Percentiles rank a stretch among this genome's conserved stretches.
phyloP scores from a whole-genome alignment of 2,113 vertebrate genomes.

The Poeciliopsis prolifica region DNA sequence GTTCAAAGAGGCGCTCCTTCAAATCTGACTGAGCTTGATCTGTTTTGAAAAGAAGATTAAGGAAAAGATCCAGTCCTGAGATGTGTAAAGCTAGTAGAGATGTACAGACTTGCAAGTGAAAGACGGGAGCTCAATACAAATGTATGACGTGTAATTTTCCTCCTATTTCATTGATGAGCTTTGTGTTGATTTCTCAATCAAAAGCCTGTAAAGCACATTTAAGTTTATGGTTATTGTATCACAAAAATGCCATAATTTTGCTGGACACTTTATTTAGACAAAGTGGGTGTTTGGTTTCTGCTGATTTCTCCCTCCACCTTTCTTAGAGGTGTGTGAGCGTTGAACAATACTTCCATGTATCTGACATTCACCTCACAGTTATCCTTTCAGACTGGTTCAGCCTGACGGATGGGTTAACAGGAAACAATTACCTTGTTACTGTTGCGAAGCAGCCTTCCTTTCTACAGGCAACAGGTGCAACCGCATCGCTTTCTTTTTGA shows the following conservation, averaged over 20 bases:
- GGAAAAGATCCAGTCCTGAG: too few relatives aligned
- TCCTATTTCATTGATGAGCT: too few relatives aligned
- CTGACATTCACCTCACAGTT: conserved; percentile 8
- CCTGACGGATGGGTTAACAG: conserved; percentile 67
- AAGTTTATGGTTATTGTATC: neutral
- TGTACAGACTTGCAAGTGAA: too few relatives aligned
- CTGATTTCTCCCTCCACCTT: neutral
- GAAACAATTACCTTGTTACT: neutral
- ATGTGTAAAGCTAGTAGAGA: too few relatives aligned
- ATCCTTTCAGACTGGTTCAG: conserved; percentile 56
- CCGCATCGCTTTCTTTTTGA: neutral
- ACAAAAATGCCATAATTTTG: neutral
- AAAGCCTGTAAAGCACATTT: neutral
- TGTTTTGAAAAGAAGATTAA: too few relatives aligned
- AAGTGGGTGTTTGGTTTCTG: neutral
- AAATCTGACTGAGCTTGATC: too few relatives aligned
- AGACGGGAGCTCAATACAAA: too few relatives aligned
- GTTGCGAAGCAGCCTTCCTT: neutral
- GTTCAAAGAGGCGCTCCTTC: too few relatives aligned
- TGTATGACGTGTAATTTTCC: too few relatives aligned
- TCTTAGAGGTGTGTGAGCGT: neutral
- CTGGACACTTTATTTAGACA: neutral
- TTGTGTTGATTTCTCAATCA: neutral
- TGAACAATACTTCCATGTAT: neutral
- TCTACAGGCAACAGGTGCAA: neutral